Evolutionary conservation across 2,888 invertebrate genomes (phyloP), one percentile per base, ranked within the genome.

Genomic region (Cryptocephalus moraei): DNA sequence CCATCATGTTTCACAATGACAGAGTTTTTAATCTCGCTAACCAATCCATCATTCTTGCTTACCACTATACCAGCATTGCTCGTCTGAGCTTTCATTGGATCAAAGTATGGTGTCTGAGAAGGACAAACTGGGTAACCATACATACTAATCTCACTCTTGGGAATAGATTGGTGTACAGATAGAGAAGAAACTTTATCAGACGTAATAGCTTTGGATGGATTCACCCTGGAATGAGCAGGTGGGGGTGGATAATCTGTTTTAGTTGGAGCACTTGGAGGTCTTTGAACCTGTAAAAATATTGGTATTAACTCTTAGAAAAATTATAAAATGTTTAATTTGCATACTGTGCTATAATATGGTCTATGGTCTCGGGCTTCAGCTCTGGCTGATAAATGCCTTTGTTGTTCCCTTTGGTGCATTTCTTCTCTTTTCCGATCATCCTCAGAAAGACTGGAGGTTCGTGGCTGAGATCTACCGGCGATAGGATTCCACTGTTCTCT

Each of bases 1-100:
- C 78, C 79, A 62, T 85, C 86, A 67, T 86, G 85, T 65, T 86
- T 86, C 51, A 86, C 86, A 67, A 86, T 86, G 65, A 86, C 86
- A 62, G 84, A 82, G 68, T 79, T 84, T 68, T 84, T 85, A 59
- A 75, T 72, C 68, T 86, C 86, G 58, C 80, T 77, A 56, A 83
- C 74, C 48, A 84, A 70, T 6, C 82, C 81, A 14, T 49, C 52
- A 2, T 55, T 67, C 65, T 62, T 72, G 62, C 66, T 69, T 61
- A 66, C 67, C 53, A 62, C 65, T 54, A 64, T 33, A 13, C 48
- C 46, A 9, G 51, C 44, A 44, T 60, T 76, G 6, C 22, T 22
- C 49, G 60, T 67, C 42, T 79, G 80, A 55, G 75, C 73, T 67
- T 79, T 80, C 48, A 76, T 82, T 60, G 79, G 78, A 63, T 83